Percentiles rank a stretch among this genome's conserved stretches.
Conservation (phyloP, 2,888 invertebrate genomes). For the Eilema caniola region DNA sequence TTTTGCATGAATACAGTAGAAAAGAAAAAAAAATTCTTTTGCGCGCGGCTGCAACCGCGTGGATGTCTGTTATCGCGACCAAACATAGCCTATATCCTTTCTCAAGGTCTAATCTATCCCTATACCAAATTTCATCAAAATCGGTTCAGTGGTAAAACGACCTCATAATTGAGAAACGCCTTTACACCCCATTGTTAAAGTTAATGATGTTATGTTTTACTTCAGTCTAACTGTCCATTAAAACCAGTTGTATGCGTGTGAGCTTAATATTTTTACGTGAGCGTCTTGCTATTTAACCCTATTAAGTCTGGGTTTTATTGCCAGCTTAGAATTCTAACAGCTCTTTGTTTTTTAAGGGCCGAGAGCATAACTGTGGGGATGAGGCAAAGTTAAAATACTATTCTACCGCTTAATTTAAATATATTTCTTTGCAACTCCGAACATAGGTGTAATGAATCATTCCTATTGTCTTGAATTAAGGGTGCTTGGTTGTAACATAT, state of each 20-base stretch:
- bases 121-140: too few species aligned
- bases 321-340: not conserved
- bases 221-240: not conserved
- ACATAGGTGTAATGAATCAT: not conserved
- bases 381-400: not conserved
- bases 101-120: too few species aligned
- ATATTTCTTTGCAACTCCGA: not conserved
- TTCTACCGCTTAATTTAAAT: not conserved
- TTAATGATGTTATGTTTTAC: not conserved
- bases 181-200: not conserved
- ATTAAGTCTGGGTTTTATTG: not conserved
- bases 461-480: too few species aligned
- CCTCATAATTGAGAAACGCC: too few species aligned
- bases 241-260: not conserved
- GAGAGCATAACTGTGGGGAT: not conserved
- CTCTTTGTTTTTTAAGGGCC: not conserved
- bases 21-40: too few species aligned
- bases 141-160: too few species aligned
- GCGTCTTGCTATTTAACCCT: not conserved
- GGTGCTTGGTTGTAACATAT: too few species aligned
- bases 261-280: too few species aligned
- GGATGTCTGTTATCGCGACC: too few species aligned
- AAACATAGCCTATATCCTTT: too few species aligned
- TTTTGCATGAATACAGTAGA: too few species aligned
- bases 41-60: too few species aligned